phyloP scores from a whole-genome alignment of 2,113 vertebrate genomes.

The Phyllopteryx taeniolatus region DNA sequence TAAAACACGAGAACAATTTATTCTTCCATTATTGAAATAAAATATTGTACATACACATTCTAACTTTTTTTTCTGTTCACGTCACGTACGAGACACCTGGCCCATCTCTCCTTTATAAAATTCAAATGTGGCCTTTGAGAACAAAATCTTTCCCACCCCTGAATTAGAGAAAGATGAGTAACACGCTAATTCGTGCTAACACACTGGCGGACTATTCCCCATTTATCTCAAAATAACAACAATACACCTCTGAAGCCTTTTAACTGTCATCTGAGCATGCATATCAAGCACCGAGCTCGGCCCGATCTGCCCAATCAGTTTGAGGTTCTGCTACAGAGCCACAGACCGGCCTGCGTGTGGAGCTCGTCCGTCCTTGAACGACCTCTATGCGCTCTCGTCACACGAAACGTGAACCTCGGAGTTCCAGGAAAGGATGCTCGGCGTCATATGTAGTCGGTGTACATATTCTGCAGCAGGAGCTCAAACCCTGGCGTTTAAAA shows the following conservation, averaged over 20 bases:
- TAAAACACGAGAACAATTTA: not conserved
- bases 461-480: conserved; percentile 87
- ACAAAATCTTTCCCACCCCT: not conserved
- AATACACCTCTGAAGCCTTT: conserved; percentile 9
- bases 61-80: too few relatives aligned
- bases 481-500: conserved; percentile 88
- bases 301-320: conserved; percentile 78
- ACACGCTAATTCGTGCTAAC: not conserved
- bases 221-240: not conserved
- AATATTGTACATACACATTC: too few relatives aligned
- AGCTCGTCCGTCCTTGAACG: not conserved
- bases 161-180: not conserved
- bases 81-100: too few relatives aligned
- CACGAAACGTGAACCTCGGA: not conserved
- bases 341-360: conserved; percentile 29
- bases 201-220: not conserved
- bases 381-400: not conserved
- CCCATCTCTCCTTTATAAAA: not conserved
- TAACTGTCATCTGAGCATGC: conserved; percentile 77
- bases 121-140: too few relatives aligned
- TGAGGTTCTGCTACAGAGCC: conserved; percentile 96
- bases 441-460: conserved; percentile 19
- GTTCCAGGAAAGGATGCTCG: not conserved
- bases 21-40: too few relatives aligned
- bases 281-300: conserved; percentile 93